phyloP scores from a whole-genome alignment of 2,797 vertebrate genomes.

The Heterohyrax brucei region DNA sequence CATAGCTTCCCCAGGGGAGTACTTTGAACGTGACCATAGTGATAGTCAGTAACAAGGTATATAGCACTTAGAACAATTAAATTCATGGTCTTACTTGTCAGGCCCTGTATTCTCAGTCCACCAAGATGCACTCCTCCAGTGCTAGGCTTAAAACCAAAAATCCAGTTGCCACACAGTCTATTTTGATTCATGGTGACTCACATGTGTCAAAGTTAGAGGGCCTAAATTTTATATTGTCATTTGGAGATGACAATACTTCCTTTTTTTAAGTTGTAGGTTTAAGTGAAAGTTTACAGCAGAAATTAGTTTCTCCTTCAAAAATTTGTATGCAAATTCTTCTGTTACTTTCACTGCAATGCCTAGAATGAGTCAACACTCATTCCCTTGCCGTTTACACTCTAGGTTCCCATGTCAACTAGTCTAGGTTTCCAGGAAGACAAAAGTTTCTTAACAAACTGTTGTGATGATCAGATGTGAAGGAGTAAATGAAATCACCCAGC shows the following conservation, averaged over 20 bases:
- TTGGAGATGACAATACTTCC: background rate
- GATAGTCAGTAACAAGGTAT: too few relatives aligned
- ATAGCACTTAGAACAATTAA: too few relatives aligned
- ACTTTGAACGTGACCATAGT: too few relatives aligned
- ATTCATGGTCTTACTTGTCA: too few relatives aligned
- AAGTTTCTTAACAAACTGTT: conserved; percentile 7
- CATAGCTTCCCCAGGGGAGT: too few relatives aligned
- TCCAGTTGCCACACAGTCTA: background rate
- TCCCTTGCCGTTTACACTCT: too few relatives aligned
- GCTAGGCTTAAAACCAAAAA: background rate
- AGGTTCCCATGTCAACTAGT: too few relatives aligned
- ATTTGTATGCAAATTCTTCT: too few relatives aligned
- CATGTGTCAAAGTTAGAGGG: background rate
- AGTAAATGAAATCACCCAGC: background rate
- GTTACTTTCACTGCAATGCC: too few relatives aligned
- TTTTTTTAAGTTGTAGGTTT: background rate
- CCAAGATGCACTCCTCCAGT: background rate
- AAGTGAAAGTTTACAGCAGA: too few relatives aligned
- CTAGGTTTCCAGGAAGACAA: background rate
- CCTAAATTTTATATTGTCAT: background rate
- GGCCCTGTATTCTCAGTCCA: background rate
- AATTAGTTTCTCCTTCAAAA: too few relatives aligned
- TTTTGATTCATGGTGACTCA: background rate
- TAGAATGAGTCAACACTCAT: too few relatives aligned
- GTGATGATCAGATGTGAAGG: conserved; percentile 25